Base-by-base conservation (phyloP, 1,140 invertebrate species). In the Ectropis grisescens region DNA sequence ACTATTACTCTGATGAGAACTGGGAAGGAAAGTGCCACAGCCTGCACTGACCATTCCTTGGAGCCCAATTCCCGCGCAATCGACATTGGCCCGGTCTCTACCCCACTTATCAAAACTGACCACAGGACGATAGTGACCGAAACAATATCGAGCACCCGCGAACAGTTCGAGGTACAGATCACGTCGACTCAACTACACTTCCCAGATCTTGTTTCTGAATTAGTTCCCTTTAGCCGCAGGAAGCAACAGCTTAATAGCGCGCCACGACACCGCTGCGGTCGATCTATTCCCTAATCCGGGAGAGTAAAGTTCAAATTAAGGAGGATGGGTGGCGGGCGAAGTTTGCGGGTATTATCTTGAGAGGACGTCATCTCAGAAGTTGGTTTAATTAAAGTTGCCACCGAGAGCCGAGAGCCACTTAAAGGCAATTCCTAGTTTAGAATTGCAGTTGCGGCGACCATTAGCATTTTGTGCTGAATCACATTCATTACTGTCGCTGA, bases 301-400 rank as follows among this genome's bases (percentile, higher is more conserved):
- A 15, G 2, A 22, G 2, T 41, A 50, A 47, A 43, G 46, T 32
- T 37, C 22, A 44, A 25, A 43, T 45, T 47, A 11, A 6, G 14
- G 23, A 19, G 27, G 15, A 14, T 13, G 28, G 29, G 16, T 13
- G 16, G 38, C 19, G 28, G 24, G 23, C 27, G 37, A 27, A 36
- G 38, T 28, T 51, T 48, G 38, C 27, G 23, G 33, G 45, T 53
- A 57, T 64, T 64, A 68, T 68, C 64, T 64, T 41, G 49, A 58
- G 49, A 47, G 45, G 58, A 57, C 57, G 59, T 68, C 67, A 71
- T 66, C 61, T 59, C 50, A 52, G 51, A 67, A 70, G 60, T 70
- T 71, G 57, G 58, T 66, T 68, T 71, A 71, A 71, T 71, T 71
- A 68, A 67, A 67, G 61, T 71, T 66, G 52, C 44, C 47, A 54